Evolutionary conservation across 2,113 vertebrate genomes (phyloP).

Genomic region (Ceratotherium simum): DNA sequence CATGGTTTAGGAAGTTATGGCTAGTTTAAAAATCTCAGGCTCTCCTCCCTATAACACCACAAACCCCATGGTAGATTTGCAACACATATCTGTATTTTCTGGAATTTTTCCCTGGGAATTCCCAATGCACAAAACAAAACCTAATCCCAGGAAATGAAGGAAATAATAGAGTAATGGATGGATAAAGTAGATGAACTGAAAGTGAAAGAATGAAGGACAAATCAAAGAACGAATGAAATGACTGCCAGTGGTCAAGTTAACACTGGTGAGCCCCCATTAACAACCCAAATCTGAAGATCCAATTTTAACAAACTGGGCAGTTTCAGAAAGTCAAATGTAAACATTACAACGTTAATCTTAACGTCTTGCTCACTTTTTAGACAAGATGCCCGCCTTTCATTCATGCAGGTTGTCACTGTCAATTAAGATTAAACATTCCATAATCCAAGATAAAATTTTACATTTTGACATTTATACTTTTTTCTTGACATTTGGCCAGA

Average conservation of each 20-base stretch:
- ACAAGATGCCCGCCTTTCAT: neutral
- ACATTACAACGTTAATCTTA: neutral
- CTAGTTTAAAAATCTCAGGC: neutral
- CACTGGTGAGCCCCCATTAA: neutral
- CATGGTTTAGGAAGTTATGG: neutral
- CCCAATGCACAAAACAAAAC: neutral
- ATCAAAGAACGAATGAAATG: neutral
- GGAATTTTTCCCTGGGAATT: neutral
- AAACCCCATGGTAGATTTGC: neutral
- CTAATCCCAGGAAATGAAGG: neutral
- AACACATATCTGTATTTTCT: neutral
- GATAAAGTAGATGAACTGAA: neutral
- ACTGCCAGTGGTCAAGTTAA: neutral
- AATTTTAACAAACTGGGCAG: neutral
- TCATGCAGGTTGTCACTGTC: neutral
- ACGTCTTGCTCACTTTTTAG: neutral
- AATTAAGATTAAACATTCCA: conserved; percentile 21
- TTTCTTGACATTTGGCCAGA: conserved; percentile 28
- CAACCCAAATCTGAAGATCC: neutral
- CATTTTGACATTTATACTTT: conserved; percentile 57
- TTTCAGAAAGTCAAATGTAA: conserved; percentile 16
- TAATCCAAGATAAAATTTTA: conserved; percentile 35
- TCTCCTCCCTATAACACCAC: neutral
- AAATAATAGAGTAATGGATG: neutral
- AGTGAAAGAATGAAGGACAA: neutral